A percentile compares a stretch with the other conserved stretches of the same genome.
phyloP scores from a whole-genome alignment of 1,140 invertebrate species.

The Protaetia brevitarsis region DNA sequence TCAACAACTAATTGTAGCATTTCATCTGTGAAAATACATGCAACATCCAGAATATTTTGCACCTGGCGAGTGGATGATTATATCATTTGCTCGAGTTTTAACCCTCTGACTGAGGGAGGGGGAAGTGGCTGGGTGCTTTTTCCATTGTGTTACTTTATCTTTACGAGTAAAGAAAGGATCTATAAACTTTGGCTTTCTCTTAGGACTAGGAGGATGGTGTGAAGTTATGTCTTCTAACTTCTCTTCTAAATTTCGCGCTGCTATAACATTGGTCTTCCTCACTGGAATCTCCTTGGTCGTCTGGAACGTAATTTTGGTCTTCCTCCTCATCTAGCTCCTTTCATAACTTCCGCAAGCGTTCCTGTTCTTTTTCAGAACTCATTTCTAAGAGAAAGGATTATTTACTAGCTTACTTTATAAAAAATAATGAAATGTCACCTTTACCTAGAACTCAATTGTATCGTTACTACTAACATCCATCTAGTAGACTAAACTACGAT shows the following conservation, averaged over 20 bases:
- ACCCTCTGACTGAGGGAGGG: neutral
- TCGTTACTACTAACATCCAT: too few species aligned
- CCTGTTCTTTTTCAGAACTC: neutral
- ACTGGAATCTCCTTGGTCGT: neutral
- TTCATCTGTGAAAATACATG: neutral
- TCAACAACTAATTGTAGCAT: neutral
- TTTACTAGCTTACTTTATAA: neutral
- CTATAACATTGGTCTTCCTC: neutral
- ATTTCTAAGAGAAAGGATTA: neutral
- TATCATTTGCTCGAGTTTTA: conserved; percentile 16
- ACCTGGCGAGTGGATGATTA: conserved; percentile 16
- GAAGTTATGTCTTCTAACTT: neutral
- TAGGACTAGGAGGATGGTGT: neutral
- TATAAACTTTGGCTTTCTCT: neutral
- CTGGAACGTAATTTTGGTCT: neutral
- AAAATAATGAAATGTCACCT: neutral
- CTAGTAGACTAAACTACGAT: too few species aligned
- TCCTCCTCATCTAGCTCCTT: neutral
- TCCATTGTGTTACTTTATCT: neutral
- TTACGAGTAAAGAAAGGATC: neutral
- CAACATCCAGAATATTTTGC: neutral
- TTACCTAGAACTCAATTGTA: neutral
- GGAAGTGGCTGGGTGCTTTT: too few species aligned
- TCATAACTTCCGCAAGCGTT: neutral
- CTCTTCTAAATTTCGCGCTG: too few species aligned